Evolutionary conservation across 2,113 vertebrate species (phyloP), one percentile per base, ranked within the genome.

Genomic region (Catharus minimus): DNA sequence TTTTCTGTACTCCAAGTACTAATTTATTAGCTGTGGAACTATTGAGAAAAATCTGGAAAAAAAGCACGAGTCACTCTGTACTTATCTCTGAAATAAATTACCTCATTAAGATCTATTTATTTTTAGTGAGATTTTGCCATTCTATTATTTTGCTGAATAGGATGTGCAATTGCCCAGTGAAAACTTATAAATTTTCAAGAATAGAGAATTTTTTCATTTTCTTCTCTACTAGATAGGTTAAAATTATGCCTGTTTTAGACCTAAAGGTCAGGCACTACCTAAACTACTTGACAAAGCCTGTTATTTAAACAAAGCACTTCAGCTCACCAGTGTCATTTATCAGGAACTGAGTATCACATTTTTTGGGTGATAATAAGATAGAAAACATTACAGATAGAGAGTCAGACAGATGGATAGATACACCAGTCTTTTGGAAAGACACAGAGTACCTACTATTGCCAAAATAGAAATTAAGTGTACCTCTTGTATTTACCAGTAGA

Each of bases 261-360:
- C 60, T 79, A 86, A 93, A 93, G 87, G 89, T 92, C 64, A 93
- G 53, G 53, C 21, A 49, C n/a, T 74, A 65, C 52, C 79, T 68
- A 74, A 88, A 30, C 47, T 62, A 13, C 86, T 91, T 84, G 49
- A 84, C 53, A 86, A 77, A 82, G 62, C 16, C 43, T 57, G 16
- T 88, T 91, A 67, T 73, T 94, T 89, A 81, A 79, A 44, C 13
- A 58, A 71, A 89, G n/a, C 21, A 18, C 39, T 96, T 84, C 15
- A 44, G n/a, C 73, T 84, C 68, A 46, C 28, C 24, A 26, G 24
- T 55, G 38, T 74, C 79, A 85, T 93, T 88, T 23, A 73, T 68
- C 52, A 82, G 44, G 39, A 83, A 71, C 10, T 65, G 39, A 81
- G 8, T 76, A 50, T 50, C 30, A 46, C 11, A 30, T 77, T 50